These are phyloP conservation scores for Priapulus caudatus DNA, from an alignment of 2,888 invertebrate species.

Conservation along the genomic window DNA sequence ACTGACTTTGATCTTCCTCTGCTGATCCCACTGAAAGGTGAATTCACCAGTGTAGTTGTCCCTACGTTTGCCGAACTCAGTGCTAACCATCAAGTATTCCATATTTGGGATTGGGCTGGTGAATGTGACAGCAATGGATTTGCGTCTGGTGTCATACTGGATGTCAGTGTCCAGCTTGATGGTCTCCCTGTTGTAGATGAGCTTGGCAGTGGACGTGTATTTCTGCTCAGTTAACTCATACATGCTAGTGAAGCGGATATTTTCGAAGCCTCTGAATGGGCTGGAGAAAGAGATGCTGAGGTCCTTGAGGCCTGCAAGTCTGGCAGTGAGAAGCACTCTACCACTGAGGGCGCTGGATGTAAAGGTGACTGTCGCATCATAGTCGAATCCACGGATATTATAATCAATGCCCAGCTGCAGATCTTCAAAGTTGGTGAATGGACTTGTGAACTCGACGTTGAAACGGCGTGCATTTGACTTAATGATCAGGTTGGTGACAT, in stretches of 20 bases:
- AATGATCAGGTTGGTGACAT: no score
- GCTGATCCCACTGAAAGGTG: neutral
- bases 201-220: neutral
- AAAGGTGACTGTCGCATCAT: neutral
- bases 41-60: neutral
- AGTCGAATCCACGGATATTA: neutral
- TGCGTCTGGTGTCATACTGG: no score
- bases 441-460: neutral
- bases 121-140: no score
- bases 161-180: neutral
- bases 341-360: neutral
- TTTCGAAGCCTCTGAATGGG: neutral
- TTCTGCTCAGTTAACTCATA: neutral
- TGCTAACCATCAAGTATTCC: neutral
- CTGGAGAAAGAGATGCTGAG: neutral
- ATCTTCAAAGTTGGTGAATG: neutral
- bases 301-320: neutral
- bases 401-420: neutral
- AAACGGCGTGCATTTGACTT: neutral
- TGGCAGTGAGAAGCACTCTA: neutral
- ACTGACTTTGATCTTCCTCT: neutral
- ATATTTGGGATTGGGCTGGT: neutral
- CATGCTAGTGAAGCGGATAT: neutral
- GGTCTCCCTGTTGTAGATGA: neutral
- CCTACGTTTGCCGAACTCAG: neutral